Evolutionary conservation across 2,888 invertebrate species (phyloP), one percentile per base, ranked within the genome.

Genomic region (Marasmarcha lunaedactyla): DNA sequence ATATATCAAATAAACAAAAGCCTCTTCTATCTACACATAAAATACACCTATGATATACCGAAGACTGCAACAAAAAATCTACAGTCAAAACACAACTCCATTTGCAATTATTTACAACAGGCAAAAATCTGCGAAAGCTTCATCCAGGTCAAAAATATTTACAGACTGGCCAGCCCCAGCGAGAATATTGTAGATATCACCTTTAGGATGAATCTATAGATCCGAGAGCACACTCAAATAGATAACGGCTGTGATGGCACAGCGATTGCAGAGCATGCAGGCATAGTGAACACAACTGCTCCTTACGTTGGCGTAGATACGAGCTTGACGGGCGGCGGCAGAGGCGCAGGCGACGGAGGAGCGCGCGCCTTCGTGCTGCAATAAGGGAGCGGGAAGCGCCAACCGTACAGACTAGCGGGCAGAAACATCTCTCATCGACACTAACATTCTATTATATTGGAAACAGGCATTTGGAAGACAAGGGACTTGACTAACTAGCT

Each of bases 381-480:
- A 93, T 94, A 93, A 89, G 93, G 93, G 90, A 94, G 91, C 88
- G 94, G 93, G 89, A 93, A 94, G 89, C 93, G 93, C 93, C 93
- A 93, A 91, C 93, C 93, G 90, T 93, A 93, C 90, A 94, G 91
- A 92, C 93, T 94, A 90, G 74, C 77, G 81, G 78, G 74, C 74
- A 81, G 79, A 83, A 83, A 83, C 78, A 83, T 83, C 81, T 83
- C 81, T 79, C 78, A 83, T 79, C 81, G 81, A 81, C 78, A 81
- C 77, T 72, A 73, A 71, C 71, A 69, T 60, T 67, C 58, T 51
- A 60, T 52, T 57, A 46, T 53, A 46, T 45, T 51, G 35, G 33
- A n/a, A 11, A 40, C 42, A 43, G 27, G 11, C 20, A 42, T 30
- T 3, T 9, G 6, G 30, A 30, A n/a, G 30, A n/a, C 30, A 3